Percentiles rank a stretch among this genome's conserved stretches.
Conservation (phyloP, 2,113 vertebrate genomes). For the Pogonocichla stellata region DNA sequence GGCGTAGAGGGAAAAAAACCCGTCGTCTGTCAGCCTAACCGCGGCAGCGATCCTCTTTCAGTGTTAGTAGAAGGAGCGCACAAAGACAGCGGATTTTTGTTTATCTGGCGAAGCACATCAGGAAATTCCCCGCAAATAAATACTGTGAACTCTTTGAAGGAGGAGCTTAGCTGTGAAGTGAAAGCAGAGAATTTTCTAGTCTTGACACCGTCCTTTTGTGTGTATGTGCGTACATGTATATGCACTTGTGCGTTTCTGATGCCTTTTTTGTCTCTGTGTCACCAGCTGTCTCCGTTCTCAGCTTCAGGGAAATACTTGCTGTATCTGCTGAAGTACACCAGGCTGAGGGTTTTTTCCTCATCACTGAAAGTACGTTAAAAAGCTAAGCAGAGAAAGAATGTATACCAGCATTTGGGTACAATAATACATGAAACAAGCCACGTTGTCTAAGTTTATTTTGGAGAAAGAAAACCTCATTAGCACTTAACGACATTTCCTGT, state of each 20-base stretch:
- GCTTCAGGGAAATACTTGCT: slow-evolving; percentile 29
- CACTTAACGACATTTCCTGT: neutral
- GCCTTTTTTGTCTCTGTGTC: neutral
- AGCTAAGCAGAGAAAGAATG: neutral
- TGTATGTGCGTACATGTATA: neutral
- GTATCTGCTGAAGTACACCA: neutral
- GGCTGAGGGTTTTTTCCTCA: neutral
- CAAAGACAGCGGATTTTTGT: neutral
- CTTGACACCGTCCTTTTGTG: neutral
- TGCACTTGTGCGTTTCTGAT: neutral
- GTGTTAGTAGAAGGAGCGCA: neutral
- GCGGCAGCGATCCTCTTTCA: neutral
- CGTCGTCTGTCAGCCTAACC: neutral
- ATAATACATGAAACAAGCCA: neutral
- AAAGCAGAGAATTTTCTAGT: slow-evolving; percentile 64
- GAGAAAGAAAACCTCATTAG: neutral
- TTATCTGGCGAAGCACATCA: neutral
- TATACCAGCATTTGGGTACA: neutral
- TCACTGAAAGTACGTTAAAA: neutral
- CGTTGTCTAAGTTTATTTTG: neutral
- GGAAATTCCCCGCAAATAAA: slow-evolving; percentile 37
- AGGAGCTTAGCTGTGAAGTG: slow-evolving; percentile 15
- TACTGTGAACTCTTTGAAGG: slow-evolving; percentile 29
- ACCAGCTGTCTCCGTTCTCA: neutral
- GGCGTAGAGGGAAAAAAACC: neutral